Conservation (phyloP, 2,888 invertebrate genomes). For the Clitarchus hookeri region DNA sequence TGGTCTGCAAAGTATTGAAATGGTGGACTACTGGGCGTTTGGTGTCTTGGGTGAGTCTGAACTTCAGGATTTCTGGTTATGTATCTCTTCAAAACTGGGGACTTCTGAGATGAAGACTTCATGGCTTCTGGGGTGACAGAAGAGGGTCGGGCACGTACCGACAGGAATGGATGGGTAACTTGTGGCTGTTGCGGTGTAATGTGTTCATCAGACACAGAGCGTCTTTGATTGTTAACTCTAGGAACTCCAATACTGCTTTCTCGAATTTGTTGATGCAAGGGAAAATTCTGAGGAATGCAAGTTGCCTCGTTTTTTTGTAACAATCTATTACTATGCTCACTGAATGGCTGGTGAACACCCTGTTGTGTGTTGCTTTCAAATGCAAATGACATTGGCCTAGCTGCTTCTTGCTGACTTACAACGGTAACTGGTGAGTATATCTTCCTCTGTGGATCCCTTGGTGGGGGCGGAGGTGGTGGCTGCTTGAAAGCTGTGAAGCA, state of each 20-base stretch:
- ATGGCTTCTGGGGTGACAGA: slow-evolving; percentile 53
- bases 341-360: background rate
- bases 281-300: background rate
- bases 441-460: slow-evolving; percentile 72
- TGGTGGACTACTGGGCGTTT: slow-evolving; percentile 23
- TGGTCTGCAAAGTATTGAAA: slow-evolving; percentile 73
- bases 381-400: slow-evolving; percentile 61
- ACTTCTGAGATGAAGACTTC: slow-evolving; percentile 27
- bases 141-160: slow-evolving; percentile 51
- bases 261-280: slow-evolving; percentile 15
- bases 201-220: slow-evolving; percentile 43
- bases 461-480: slow-evolving; percentile 77
- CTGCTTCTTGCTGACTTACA: slow-evolving; percentile 46
- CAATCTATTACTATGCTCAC: background rate
- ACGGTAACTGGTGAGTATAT: slow-evolving; percentile 55
- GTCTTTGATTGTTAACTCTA: slow-evolving; percentile 27
- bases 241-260: background rate
- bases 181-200: slow-evolving; percentile 28
- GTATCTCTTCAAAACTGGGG: background rate
- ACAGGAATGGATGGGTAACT: slow-evolving; percentile 41
- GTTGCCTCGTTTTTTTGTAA: background rate
- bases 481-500: slow-evolving; percentile 30
- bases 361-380: slow-evolving; percentile 50
- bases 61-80: slow-evolving; percentile 6
- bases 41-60: background rate